Percentiles rank a stretch among this genome's conserved stretches.
Conservation (phyloP, 2,113 vertebrate species). For the Drymodes brunneopygia region DNA sequence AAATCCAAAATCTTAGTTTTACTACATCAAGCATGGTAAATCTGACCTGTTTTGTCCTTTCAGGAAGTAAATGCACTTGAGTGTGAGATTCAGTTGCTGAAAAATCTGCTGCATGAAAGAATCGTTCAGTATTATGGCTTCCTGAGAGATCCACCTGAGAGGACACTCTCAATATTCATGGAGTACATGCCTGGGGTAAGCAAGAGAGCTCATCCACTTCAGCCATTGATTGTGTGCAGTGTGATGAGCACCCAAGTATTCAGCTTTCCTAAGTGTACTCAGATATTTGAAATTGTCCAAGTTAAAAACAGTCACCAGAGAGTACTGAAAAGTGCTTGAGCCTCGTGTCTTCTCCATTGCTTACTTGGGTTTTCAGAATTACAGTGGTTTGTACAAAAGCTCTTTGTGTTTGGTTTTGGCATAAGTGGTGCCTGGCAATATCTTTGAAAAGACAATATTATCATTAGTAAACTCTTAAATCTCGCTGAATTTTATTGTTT, state of each 20-base stretch:
- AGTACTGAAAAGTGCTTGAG: not conserved
- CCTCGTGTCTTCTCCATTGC: not conserved
- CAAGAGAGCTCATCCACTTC: not conserved
- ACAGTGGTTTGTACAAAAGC: not conserved
- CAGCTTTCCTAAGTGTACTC: not conserved
- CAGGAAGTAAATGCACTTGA: conserved; percentile 97
- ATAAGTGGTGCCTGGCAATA: not conserved
- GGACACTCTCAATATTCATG: conserved; percentile 98
- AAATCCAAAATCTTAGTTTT: not conserved
- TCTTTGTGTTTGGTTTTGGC: not conserved
- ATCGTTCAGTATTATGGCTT: conserved; percentile 99
- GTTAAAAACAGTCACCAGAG: not conserved
- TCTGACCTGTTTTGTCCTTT: not conserved
- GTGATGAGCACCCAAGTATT: not conserved
- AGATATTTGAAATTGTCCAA: not conserved
- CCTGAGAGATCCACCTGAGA: conserved; percentile 88
- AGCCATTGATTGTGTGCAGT: not conserved
- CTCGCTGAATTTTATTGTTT: not conserved
- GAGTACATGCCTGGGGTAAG: conserved; percentile 98
- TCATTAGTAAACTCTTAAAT: not conserved
- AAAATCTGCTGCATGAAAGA: conserved; percentile 93
- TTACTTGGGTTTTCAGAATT: not conserved
- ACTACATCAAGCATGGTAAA: not conserved
- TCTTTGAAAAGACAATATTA: not conserved
- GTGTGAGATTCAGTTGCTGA: conserved; percentile 98